Percentiles rank a stretch among this genome's conserved stretches.
Conservation (phyloP, 2,888 invertebrate species). For the Ochropleura plecta region DNA sequence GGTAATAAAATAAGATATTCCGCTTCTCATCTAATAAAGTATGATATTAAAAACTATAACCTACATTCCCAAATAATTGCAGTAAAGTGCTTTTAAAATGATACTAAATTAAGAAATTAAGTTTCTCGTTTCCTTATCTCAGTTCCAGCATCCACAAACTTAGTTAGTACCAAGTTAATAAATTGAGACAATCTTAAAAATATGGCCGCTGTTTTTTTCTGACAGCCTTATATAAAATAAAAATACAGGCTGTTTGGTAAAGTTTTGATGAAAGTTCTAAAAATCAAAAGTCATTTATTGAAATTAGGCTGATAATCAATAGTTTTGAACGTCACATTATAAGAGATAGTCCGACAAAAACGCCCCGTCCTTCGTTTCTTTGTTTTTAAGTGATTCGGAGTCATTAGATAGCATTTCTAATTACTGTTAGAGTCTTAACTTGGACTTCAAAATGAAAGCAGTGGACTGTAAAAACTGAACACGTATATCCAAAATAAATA, state of each 20-base stretch:
- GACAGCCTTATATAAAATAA: not conserved
- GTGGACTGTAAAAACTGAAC: too few relatives aligned
- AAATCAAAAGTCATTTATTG: too few relatives aligned
- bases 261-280: not conserved
- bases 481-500: too few relatives aligned
- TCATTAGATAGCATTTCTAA: too few relatives aligned
- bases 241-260: slow-evolving; percentile 4
- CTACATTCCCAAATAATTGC: slow-evolving; percentile 5
- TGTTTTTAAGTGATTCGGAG: too few relatives aligned
- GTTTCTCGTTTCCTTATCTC: slow-evolving; percentile 39
- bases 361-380: too few relatives aligned
- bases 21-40: slow-evolving; percentile 20
- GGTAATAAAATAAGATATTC: not conserved
- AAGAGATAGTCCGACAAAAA: too few relatives aligned
- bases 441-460: too few relatives aligned
- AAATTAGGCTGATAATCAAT: too few relatives aligned
- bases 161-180: slow-evolving; percentile 26
- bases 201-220: slow-evolving; percentile 18
- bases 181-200: slow-evolving; percentile 40
- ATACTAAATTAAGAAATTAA: slow-evolving; percentile 24
- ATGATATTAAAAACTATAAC: slow-evolving; percentile 19
- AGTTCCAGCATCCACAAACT: slow-evolving; percentile 22
- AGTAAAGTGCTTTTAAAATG: slow-evolving; percentile 23
- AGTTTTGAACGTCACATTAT: too few relatives aligned
- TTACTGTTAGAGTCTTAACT: too few relatives aligned